These are phyloP conservation scores for Trypoxylon attenuatum DNA, from an alignment of 2,888 invertebrate species.

Conservation along the genomic window DNA sequence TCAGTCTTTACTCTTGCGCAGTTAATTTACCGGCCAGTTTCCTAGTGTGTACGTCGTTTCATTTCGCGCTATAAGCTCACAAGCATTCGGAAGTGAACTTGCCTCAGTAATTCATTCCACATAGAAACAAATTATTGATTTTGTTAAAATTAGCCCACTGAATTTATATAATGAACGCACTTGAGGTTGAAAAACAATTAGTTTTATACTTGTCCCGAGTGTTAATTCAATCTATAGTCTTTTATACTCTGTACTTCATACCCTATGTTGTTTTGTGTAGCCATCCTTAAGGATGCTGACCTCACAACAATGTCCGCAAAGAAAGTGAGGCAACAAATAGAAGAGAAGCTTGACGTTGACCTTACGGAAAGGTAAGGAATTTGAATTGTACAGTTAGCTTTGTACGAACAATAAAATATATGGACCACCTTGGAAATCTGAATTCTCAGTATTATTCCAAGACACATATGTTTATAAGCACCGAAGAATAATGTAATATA, in stretches of 20 bases:
- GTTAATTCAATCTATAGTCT: too few species aligned
- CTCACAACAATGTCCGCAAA: slow-evolving; percentile 90
- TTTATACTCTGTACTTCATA: too few species aligned
- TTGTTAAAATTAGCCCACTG: background rate
- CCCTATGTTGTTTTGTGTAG: slow-evolving; percentile 75
- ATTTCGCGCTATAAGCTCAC: too few species aligned
- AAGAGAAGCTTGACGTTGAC: slow-evolving; percentile 86
- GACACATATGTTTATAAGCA: too few species aligned
- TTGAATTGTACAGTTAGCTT: background rate
- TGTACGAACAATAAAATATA: background rate
- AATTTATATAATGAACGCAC: background rate
- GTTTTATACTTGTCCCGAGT: too few species aligned
- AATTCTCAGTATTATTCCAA: too few species aligned
- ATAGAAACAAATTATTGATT: background rate
- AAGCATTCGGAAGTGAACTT: too few species aligned
- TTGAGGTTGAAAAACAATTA: background rate
- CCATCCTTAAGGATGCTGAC: slow-evolving; percentile 91
- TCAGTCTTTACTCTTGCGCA: too few species aligned
- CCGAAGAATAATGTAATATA: too few species aligned
- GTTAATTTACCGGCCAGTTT: too few species aligned
- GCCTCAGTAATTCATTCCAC: background rate
- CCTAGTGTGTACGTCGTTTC: too few species aligned
- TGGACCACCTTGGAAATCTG: background rate
- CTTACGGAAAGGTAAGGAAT: slow-evolving; percentile 78
- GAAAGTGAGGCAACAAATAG: slow-evolving; percentile 90